Evolutionary conservation across 1,140 invertebrate species (phyloP).

Genomic region (Penaeus chinensis): DNA sequence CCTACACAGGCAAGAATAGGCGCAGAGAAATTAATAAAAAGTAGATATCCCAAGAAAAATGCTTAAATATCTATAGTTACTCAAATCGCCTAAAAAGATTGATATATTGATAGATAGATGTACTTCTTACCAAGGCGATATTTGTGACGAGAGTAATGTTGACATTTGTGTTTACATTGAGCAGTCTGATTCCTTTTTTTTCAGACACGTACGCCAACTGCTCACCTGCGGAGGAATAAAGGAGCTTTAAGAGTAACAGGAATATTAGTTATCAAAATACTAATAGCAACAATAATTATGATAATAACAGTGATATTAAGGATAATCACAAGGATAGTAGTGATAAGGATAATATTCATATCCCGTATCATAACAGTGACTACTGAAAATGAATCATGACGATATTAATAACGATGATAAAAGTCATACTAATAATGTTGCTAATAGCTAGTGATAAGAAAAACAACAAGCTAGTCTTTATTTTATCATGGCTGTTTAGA

Average conservation of each 20-base stretch:
- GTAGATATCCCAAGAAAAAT: neutral
- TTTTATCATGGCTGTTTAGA: no score
- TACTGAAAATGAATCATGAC: no score
- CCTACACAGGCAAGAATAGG: neutral
- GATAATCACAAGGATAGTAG: neutral
- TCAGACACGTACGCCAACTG: constrained; percentile 60
- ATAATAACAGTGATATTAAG: neutral
- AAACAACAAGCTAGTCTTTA: no score
- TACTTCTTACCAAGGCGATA: constrained; percentile 50
- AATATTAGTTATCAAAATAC: neutral
- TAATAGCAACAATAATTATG: neutral
- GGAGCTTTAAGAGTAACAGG: neutral
- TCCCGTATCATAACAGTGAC: no score
- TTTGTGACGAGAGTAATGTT: constrained; percentile 60
- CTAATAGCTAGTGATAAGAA: no score
- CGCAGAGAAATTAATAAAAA: neutral
- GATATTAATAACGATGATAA: no score
- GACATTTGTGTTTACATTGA: constrained; percentile 40
- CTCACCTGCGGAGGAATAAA: constrained; percentile 11
- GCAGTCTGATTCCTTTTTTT: constrained; percentile 47
- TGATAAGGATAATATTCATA: neutral
- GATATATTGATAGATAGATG: no score
- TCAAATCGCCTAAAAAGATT: neutral
- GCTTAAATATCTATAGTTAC: neutral
- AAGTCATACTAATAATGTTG: no score